These are phyloP conservation scores for Passer domesticus DNA, from an alignment of 2,113 vertebrate genomes.

Conservation along the genomic window DNA sequence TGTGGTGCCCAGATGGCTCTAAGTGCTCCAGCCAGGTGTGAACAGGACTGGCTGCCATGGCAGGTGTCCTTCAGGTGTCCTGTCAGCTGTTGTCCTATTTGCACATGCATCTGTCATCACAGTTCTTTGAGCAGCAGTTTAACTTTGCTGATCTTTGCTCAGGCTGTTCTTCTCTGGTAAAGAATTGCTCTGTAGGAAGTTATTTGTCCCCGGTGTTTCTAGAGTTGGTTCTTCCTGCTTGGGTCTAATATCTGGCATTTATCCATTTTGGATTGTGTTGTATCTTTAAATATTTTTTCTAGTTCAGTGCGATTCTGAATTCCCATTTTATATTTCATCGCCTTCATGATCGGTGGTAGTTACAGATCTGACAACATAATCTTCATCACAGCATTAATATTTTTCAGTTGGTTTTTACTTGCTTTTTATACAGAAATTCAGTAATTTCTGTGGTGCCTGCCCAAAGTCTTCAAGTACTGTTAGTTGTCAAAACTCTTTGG, in stretches of 20 bases:
- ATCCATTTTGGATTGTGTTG: not conserved
- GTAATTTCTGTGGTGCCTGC: not conserved
- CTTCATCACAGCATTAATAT: not conserved
- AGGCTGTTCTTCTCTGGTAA: not conserved
- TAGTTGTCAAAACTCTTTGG: not conserved
- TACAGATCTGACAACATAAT: not conserved
- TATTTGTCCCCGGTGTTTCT: not conserved
- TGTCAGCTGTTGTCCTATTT: not conserved
- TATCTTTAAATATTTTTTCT: not conserved
- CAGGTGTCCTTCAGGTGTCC: not conserved
- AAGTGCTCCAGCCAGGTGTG: not conserved
- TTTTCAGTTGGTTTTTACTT: not conserved
- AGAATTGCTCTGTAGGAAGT: not conserved
- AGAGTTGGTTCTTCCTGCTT: not conserved
- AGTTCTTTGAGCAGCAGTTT: not conserved
- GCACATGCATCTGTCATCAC: accelerated
- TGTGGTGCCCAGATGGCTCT: not conserved
- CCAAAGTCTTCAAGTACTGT: not conserved
- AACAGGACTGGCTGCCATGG: not conserved
- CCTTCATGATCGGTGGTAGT: not conserved
- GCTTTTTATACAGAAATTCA: not conserved
- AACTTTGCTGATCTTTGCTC: not conserved
- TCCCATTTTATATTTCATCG: not conserved
- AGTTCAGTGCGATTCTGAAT: not conserved
- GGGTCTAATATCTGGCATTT: not conserved